These are phyloP conservation scores for Palythoa heliodiscus DNA, from an alignment of 92 coral and sea anemone species.

Conservation along the genomic window DNA sequence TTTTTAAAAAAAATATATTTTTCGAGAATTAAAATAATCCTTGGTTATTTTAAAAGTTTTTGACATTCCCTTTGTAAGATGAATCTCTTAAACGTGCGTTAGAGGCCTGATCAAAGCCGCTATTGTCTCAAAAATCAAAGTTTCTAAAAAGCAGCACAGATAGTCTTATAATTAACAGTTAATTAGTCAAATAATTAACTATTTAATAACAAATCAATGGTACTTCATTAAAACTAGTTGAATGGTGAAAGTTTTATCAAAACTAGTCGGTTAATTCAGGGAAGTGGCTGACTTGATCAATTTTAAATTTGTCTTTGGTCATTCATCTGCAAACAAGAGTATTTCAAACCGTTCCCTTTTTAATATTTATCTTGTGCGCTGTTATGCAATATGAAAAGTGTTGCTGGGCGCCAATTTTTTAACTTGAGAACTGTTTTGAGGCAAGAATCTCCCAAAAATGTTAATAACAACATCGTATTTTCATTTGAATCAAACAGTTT, in stretches of 20 bases:
- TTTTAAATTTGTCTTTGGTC: neutral
- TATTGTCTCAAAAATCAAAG: too few relatives aligned
- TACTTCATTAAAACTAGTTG: neutral
- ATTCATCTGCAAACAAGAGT: neutral
- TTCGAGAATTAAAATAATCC: too few relatives aligned
- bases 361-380: neutral
- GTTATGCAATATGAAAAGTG: neutral
- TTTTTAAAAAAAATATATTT: too few relatives aligned
- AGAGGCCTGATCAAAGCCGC: too few relatives aligned
- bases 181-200: neutral
- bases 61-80: too few relatives aligned
- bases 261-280: neutral
- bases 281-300: neutral
- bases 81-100: too few relatives aligned
- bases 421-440: neutral
- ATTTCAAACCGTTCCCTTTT: neutral
- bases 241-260: neutral
- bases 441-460: neutral
- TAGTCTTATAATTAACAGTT: neutral
- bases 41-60: too few relatives aligned
- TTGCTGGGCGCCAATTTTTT: neutral
- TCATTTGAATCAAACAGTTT: neutral
- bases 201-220: neutral
- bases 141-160: neutral
- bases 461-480: neutral